Evolutionary conservation across 37 sponge, comb jelly and placozoan genomes (phyloP), one percentile per base, ranked within the genome.

Genomic region (Cliona cf. orientalis): DNA sequence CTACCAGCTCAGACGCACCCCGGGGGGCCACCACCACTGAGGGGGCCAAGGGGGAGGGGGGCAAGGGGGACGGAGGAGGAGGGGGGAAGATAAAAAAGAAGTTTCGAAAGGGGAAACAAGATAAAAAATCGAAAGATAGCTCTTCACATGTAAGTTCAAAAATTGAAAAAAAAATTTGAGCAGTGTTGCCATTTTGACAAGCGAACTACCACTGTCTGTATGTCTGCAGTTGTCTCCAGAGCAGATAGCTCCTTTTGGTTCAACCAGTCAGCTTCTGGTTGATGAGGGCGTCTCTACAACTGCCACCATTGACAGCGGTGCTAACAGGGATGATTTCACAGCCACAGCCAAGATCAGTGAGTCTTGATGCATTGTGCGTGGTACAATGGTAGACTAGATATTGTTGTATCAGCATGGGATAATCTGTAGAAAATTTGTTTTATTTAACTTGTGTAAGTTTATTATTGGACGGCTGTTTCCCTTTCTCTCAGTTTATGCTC

Each of bases 41-140:
- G 14, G 39, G 29, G 37, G 21, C n/a, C n/a, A 12, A 21, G 22
- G n/a, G 44, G 2, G 72, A n/a, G 63, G 63, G 63, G 17, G 6
- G 17, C 26, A 6, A 55, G 55, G 34, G 29, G 60, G 62, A 5
- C 3, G 76, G 68, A 7, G 11, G 34, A 37, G 68, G 68, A 67
- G 38, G 68, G 12, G 34, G 37, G 35, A 56, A 33, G 1, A 12
- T n/a, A 3, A 81, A 71, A 58, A 71, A 58, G 71, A 81, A 81
- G 34, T 46, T 40, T 69, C 22, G 9, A n/a, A 66, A 19, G 2
- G 36, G 67, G 46, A 28, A 72, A 43, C 0, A 35, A 71, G 42
- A 74, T 33, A 74, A 74, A 37, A 81, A 81, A 38, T 44, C 39
- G 19, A 81, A 81, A 58, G 81, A 81, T 3, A 31, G 55, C 26